Evolutionary conservation across 2,888 invertebrate genomes (phyloP).

Genomic region (Cordilura impudica): DNA sequence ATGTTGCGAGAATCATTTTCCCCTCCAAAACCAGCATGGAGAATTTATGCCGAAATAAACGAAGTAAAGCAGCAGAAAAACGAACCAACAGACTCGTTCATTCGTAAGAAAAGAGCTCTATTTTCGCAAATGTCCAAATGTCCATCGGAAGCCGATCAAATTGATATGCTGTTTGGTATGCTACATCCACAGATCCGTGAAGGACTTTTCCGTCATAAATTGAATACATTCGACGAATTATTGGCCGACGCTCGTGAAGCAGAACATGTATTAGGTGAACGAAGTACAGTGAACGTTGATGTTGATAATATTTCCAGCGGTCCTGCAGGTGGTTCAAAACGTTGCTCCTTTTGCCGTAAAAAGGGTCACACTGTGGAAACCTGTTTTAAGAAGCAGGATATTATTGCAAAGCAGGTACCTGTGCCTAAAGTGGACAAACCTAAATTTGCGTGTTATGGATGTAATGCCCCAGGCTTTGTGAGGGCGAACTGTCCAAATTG

Average conservation of each 20-base stretch:
- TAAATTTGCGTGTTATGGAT: slow-evolving; percentile 34
- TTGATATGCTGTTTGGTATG: too few species aligned
- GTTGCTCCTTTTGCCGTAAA: slow-evolving; percentile 33
- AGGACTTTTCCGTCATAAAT: too few species aligned
- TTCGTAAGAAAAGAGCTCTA: too few species aligned
- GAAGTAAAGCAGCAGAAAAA: slow-evolving; percentile 56
- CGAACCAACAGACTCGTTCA: slow-evolving; percentile 17
- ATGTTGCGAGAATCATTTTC: slow-evolving; percentile 54
- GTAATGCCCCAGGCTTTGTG: slow-evolving; percentile 40
- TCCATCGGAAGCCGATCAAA: too few species aligned
- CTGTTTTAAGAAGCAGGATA: too few species aligned
- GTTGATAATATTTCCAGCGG: not conserved
- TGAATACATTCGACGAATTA: too few species aligned
- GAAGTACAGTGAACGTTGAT: slow-evolving; percentile 18
- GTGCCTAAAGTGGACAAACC: slow-evolving; percentile 3
- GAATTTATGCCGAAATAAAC: slow-evolving; percentile 57
- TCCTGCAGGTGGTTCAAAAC: slow-evolving; percentile 15
- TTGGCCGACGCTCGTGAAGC: too few species aligned
- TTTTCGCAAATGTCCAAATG: too few species aligned
- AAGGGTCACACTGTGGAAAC: not conserved
- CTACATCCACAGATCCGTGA: too few species aligned
- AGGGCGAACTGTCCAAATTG: slow-evolving; percentile 48
- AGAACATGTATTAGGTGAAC: slow-evolving; percentile 21
- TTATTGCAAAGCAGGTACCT: not conserved
- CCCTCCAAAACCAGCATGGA: too few species aligned